These are phyloP conservation scores for Gnathonemus echidnorhynchus DNA, from an alignment of 2,113 vertebrate genomes.

Conservation along the genomic window DNA sequence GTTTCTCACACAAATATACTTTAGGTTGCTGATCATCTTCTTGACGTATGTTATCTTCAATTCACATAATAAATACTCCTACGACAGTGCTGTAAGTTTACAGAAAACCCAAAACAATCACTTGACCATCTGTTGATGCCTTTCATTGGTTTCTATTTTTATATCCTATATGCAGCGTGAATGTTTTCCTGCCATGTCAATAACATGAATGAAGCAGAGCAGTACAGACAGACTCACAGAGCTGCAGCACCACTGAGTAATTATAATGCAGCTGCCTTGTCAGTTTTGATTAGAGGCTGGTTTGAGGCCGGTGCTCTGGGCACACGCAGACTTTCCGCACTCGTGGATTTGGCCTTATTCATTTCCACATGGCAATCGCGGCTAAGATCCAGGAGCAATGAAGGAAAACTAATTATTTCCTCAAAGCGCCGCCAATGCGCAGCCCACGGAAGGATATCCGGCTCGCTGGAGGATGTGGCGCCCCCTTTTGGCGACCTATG, in stretches of 20 bases:
- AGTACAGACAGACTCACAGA: slow-evolving; percentile 23
- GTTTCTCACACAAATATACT: background rate
- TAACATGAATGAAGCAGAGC: background rate
- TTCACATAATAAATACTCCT: background rate
- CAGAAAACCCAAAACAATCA: background rate
- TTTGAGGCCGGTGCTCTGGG: background rate
- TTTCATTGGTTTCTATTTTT: background rate
- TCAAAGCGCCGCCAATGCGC: background rate
- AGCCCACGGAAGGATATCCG: background rate
- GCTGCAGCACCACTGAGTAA: slow-evolving; percentile 32
- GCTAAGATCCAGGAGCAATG: background rate
- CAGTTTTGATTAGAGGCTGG: slow-evolving; percentile 19
- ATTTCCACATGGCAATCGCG: background rate
- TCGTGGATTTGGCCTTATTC: background rate
- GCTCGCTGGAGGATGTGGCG: background rate
- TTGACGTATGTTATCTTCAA: background rate
- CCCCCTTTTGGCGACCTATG: background rate
- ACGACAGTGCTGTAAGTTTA: background rate
- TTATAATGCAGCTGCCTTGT: slow-evolving; percentile 17
- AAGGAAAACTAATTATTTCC: slow-evolving; percentile 12
- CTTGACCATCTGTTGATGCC: background rate
- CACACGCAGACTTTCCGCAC: background rate
- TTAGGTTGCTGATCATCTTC: background rate
- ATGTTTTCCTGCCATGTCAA: background rate
- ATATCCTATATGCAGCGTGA: background rate